phyloP scores from a whole-genome alignment of 2,113 vertebrate genomes.

The Athene noctua region DNA sequence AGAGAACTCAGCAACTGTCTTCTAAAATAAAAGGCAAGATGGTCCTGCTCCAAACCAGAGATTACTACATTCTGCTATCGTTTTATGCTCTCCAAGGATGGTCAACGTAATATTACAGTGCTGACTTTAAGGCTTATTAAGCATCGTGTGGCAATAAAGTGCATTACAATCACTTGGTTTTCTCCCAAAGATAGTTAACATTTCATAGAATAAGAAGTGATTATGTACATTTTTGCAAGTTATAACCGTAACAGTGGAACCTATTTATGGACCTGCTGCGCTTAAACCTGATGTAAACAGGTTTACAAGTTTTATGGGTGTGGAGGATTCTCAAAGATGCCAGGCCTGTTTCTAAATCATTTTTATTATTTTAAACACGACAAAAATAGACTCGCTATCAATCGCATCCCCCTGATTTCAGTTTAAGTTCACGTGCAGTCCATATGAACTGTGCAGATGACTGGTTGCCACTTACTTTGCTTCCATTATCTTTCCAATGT shows the following conservation, averaged over 20 bases:
- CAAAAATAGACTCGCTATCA: neutral
- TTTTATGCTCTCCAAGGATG: neutral
- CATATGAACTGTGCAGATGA: neutral
- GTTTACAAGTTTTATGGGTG: neutral
- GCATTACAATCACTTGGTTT: neutral
- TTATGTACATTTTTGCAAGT: neutral
- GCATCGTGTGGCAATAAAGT: neutral
- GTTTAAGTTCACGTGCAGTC: neutral
- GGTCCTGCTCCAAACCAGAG: neutral
- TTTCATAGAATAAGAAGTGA: neutral
- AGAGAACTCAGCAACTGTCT: neutral
- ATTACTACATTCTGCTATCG: neutral
- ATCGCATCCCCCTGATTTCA: neutral
- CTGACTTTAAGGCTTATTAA: neutral
- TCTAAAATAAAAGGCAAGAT: neutral
- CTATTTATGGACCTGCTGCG: neutral
- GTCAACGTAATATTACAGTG: neutral
- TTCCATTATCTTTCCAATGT: neutral
- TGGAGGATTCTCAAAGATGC: neutral
- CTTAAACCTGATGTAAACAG: neutral
- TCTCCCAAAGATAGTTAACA: neutral
- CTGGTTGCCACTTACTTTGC: neutral
- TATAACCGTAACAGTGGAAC: accelerated
- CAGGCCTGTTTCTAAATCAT: neutral
- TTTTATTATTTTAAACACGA: neutral